These are phyloP conservation scores for Dufourea novaeangliae DNA, from an alignment of 1,140 invertebrate species.

Conservation along the genomic window DNA sequence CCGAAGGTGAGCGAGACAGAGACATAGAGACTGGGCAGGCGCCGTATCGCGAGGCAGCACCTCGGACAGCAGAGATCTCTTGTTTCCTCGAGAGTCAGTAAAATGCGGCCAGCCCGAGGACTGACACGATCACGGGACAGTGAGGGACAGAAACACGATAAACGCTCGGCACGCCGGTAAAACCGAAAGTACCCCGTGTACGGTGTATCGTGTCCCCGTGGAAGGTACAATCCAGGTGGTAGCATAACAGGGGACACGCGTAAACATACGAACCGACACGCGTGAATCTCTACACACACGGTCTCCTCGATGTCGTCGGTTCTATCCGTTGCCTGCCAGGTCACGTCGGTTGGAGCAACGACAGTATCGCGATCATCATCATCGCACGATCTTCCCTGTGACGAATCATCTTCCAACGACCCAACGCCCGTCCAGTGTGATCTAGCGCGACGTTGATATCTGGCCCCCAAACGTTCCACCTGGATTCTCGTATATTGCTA, in stretches of 20 bases:
- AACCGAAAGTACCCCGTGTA: too few species aligned
- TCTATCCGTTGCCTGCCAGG: background rate
- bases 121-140: conserved; percentile 31
- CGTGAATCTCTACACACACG: too few species aligned
- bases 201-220: background rate
- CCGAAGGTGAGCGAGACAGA: too few species aligned
- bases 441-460: background rate
- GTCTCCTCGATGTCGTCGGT: conserved; percentile 48
- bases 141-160: background rate
- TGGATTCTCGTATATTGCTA: too few species aligned
- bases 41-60: conserved; percentile 45
- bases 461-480: too few species aligned
- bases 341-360: conserved; percentile 19
- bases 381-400: conserved; percentile 17
- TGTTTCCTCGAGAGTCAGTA: too few species aligned
- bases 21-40: conserved; percentile 58
- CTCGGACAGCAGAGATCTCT: too few species aligned
- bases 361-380: background rate
- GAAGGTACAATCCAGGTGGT: background rate
- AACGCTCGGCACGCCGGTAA: conserved; percentile 18
- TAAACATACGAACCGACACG: background rate
- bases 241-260: background rate
- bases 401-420: background rate
- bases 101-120: conserved; percentile 52
- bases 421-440: background rate